Evolutionary conservation across 2,888 invertebrate species (phyloP), one percentile per base, ranked within the genome.

Genomic region (Xiphydria camelus): DNA sequence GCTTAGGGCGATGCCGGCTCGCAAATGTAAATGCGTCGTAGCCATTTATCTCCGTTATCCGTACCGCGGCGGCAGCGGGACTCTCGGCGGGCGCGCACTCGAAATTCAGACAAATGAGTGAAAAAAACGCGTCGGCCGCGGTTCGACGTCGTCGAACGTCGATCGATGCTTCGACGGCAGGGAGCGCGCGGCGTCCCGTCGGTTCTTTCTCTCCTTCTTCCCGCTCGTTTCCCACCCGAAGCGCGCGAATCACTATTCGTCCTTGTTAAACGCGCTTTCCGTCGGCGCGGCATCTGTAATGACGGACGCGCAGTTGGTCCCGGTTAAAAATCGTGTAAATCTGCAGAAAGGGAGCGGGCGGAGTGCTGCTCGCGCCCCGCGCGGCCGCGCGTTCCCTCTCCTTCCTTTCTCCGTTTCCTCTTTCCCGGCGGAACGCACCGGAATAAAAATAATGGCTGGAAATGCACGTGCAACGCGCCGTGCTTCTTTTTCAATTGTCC

Each of bases 71-170:
- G 62, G 60, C 55, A n/a, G n/a, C 59, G 58, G 59, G 57, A 58
- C 56, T 59, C 47, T 39, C 22, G 42, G 14, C 34, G 59, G 56
- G 61, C 59, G 47, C 51, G 54, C 49, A 45, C 51, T 61, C 61
- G 71, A 73, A 69, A 75, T 73, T 60, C 64, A 68, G 68, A 68
- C 68, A 68, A 68, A 68, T 67, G 68, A 68, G 68, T 68, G 64
- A 66, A 68, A 68, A 68, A 61, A 64, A 53, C 38, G 43, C 46
- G 65, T 68, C 64, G 45, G 47, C 60, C 65, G 57, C 68, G 73
- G 73, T 75, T 74, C 72, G 75, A 75, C 73, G 72, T 73, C 73
- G 75, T 73, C 73, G 73, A 75, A 75, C 71, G 73, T 73, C 74
- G 73, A 75, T 75, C 74, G 72, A 75, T 75, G 73, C 62, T 67